Conservation (phyloP, 2,113 vertebrate species). For the Pholis gunnellus region DNA sequence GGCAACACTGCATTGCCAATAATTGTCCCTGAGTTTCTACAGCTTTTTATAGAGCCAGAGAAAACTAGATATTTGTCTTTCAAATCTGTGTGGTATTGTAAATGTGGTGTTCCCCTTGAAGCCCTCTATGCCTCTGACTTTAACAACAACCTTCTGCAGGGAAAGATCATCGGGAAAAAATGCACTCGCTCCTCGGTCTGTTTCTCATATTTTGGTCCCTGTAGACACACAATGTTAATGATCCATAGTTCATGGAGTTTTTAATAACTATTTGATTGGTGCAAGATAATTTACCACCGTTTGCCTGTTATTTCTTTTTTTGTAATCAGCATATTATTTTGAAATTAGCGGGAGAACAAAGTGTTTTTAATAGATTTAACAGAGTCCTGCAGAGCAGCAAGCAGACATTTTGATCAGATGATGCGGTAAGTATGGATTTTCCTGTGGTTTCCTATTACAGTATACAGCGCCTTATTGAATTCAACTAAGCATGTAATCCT, state of each 20-base stretch:
- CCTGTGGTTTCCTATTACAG: constrained; percentile 75
- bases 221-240: constrained; percentile 42
- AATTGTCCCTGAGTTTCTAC: not conserved
- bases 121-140: constrained; percentile 22
- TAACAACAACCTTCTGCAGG: constrained; percentile 25
- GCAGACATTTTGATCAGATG: constrained; percentile 77
- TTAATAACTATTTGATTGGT: constrained; percentile 64
- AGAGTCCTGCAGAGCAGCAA: constrained; percentile 61
- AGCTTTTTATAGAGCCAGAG: not conserved
- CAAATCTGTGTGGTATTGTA: constrained; percentile 4
- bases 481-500: constrained; percentile 76
- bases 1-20: not conserved
- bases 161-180: constrained; percentile 39
- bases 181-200: constrained; percentile 1
- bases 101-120: constrained; percentile 27
- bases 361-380: constrained; percentile 73
- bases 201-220: constrained; percentile 31
- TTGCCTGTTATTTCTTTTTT: constrained; percentile 46
- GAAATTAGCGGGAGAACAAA: constrained; percentile 57
- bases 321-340: constrained; percentile 63
- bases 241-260: constrained; percentile 36
- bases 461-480: constrained; percentile 70
- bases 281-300: constrained; percentile 49
- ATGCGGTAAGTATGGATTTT: constrained; percentile 78
- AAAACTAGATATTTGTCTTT: not conserved